Evolutionary conservation across 2,888 invertebrate species (phyloP), one percentile per base, ranked within the genome.

Genomic region (Cheilosia grossa): DNA sequence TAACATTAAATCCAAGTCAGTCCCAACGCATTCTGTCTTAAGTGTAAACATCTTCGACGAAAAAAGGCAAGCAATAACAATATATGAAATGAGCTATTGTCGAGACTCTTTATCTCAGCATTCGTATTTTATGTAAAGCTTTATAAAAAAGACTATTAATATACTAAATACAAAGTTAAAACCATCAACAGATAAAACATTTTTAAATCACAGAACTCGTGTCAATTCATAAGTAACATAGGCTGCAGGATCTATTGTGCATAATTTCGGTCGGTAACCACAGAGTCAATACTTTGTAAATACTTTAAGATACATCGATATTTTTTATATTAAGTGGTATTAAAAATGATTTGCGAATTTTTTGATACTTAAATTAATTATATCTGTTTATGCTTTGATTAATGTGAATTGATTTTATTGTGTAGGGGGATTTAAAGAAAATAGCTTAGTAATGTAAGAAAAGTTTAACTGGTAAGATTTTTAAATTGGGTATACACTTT

Each of bases 171-270:
- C 24, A 47, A 30, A 47, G 1, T 27, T 40, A n/a, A 6, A 37
- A 59, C 13, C 10, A 9, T 44, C 54, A 61, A 54, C 61, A 53
- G 44, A 73, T 37, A 19, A 33, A 30, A 49, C 56, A 64, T 40
- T 58, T 56, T 64, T 56, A 17, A 37, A 66, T 24, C 67, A 53
- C 42, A 67, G 37, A 82, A 79, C 66, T 80, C 69, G 63, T 80
- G 83, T 83, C 83, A 83, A 83, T 80, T 78, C 49, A 2, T 54
- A 64, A 80, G 47, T 17, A 51, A 80, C 24, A 49, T 63, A 54
- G 47, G 53, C 61, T 47, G 44, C 33, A 58, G 13, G 42, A 37
- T 56, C 56, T 49, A 51, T 27, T 59, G 30, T 78, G 75, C 33
- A 82, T n/a, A 63, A 10, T 54, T 64, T 67, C 13, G 4, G 27